These are phyloP conservation scores for Drosophila mulleri DNA, from an alignment of 2,888 invertebrate genomes.

Conservation along the genomic window DNA sequence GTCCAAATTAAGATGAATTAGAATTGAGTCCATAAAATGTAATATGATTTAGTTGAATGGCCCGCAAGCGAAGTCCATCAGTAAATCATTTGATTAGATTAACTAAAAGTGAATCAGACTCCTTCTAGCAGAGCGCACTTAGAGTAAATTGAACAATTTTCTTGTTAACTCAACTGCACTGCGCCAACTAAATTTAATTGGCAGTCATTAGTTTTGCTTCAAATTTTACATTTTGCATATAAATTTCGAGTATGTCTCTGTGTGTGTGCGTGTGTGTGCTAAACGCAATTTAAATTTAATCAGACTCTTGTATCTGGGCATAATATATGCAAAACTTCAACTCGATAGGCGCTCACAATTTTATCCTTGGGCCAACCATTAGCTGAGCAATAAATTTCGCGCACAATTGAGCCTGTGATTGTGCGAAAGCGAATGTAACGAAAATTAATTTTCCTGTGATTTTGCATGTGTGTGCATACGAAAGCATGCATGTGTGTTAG, in stretches of 20 bases:
- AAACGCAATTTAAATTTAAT: constrained; percentile 61
- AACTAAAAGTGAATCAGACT: not conserved
- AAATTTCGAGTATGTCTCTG: constrained; percentile 11
- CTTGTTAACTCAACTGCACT: constrained; percentile 36
- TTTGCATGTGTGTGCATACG: constrained; percentile 54
- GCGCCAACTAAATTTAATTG: constrained; percentile 49
- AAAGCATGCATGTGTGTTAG: constrained; percentile 10
- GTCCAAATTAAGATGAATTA: not conserved
- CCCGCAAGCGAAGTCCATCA: not conserved
- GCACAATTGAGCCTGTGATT: constrained; percentile 72
- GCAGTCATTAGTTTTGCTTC: constrained; percentile 43
- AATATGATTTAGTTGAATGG: not conserved
- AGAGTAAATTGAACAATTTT: constrained; percentile 13
- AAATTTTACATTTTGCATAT: constrained; percentile 39
- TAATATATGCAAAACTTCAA: constrained; percentile 65
- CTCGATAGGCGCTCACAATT: constrained; percentile 36
- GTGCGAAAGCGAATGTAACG: constrained; percentile 67
- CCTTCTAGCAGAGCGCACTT: not conserved
- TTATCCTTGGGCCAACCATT: constrained; percentile 73
- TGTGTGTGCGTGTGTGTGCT: constrained; percentile 5
- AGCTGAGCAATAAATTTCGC: constrained; percentile 74
- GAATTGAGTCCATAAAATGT: not conserved
- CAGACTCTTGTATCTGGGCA: constrained; percentile 49
- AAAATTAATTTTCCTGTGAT: constrained; percentile 77
- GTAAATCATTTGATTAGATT: not conserved